Evolutionary conservation across 2,113 vertebrate genomes (phyloP).

Genomic region (Epinephelus moara): DNA sequence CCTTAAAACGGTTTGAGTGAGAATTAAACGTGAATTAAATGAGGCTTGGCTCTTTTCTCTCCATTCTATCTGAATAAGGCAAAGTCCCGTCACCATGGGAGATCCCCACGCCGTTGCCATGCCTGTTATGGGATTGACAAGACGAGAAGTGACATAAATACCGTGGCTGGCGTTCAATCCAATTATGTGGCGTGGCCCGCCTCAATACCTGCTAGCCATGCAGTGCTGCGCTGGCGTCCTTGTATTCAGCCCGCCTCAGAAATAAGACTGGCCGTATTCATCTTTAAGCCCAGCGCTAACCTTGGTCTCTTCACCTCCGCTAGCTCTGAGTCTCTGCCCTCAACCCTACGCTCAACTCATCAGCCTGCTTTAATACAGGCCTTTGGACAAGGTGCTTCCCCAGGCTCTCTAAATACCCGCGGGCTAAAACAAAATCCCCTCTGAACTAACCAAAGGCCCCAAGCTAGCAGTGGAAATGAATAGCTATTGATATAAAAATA

Average conservation of each 20-base stretch:
- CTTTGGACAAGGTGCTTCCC: slow-evolving; percentile 93
- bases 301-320: slow-evolving; percentile 78
- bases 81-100: slow-evolving; percentile 86
- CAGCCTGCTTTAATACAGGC: slow-evolving; percentile 89
- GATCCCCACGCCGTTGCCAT: slow-evolving; percentile 89
- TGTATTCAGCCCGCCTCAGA: slow-evolving; percentile 89
- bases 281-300: slow-evolving; percentile 61
- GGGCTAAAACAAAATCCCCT: slow-evolving; percentile 82
- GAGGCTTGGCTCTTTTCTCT: slow-evolving; percentile 87
- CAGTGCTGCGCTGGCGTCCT: slow-evolving; percentile 89
- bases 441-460: slow-evolving; percentile 81
- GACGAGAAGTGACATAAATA: slow-evolving; percentile 99
- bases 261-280: slow-evolving; percentile 84
- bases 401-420: slow-evolving; percentile 60
- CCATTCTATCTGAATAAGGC: slow-evolving; percentile 86
- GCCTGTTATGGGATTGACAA: slow-evolving; percentile 97
- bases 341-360: slow-evolving; percentile 92
- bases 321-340: slow-evolving; percentile 87
- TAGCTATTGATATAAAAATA: slow-evolving; percentile 34
- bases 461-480: slow-evolving; percentile 61
- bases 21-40: slow-evolving; percentile 99
- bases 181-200: slow-evolving; percentile 95
- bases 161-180: slow-evolving; percentile 96
- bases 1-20: slow-evolving; percentile 91
- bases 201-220: slow-evolving; percentile 94